Percentiles rank a stretch among this genome's conserved stretches.
These are phyloP conservation scores for Orthosia incerta DNA, from an alignment of 2,888 invertebrate species.

Conservation along the genomic window DNA sequence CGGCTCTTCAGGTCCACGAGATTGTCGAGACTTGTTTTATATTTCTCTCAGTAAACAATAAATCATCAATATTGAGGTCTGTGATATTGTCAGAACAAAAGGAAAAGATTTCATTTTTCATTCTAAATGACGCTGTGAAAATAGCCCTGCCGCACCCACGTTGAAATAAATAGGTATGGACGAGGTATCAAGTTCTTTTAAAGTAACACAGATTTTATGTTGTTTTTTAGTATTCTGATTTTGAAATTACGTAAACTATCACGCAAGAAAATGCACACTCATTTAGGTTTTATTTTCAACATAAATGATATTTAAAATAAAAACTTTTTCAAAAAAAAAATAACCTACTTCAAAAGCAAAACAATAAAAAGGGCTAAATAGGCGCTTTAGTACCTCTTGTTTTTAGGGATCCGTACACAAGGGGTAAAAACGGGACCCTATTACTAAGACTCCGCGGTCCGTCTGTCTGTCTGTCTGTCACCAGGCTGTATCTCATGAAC, in stretches of 20 bases:
- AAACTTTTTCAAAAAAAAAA: no score
- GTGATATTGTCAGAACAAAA: constrained; percentile 57
- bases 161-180: not conserved
- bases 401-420: no score
- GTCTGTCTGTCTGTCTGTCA: no score
- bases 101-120: constrained; percentile 58
- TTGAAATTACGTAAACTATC: not conserved
- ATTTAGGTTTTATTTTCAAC: no score
- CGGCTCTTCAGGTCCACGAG: constrained; percentile 58
- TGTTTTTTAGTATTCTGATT: not conserved
- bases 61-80: constrained; percentile 62
- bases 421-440: no score
- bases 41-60: constrained; percentile 62
- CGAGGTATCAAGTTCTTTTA: not conserved
- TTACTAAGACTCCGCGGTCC: no score
- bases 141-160: not conserved
- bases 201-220: not conserved
- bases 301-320: no score
- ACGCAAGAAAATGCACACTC: no score
- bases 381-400: no score
- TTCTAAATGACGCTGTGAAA: constrained; percentile 23
- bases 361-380: no score
- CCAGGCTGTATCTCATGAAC: no score
- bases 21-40: constrained; percentile 62
- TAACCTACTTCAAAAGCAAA: no score